These are phyloP conservation scores for Drosophila varians DNA, from an alignment of 1,140 invertebrate species.

Conservation along the genomic window DNA sequence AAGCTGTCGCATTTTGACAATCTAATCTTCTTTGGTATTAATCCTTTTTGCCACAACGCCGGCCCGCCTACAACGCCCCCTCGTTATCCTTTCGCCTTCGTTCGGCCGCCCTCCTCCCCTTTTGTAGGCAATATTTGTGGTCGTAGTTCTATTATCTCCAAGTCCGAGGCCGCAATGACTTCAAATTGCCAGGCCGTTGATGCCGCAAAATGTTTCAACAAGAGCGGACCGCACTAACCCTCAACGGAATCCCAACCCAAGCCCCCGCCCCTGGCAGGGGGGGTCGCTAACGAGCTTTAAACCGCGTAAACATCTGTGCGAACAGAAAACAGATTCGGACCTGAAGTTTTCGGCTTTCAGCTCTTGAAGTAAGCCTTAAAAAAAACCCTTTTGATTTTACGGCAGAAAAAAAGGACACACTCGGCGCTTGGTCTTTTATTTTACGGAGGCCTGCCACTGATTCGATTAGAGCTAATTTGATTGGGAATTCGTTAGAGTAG, in stretches of 20 bases:
- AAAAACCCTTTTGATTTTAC: background rate
- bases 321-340: constrained; percentile 51
- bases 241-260: constrained; percentile 2
- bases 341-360: background rate
- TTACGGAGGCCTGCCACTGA: constrained; percentile 17
- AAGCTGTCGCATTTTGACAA: constrained; percentile 73
- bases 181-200: constrained; percentile 38
- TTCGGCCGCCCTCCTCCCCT: background rate
- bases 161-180: constrained; percentile 59
- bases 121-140: constrained; percentile 63
- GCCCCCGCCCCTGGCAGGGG: background rate
- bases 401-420: constrained; percentile 20
- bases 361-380: constrained; percentile 16
- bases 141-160: constrained; percentile 68
- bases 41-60: constrained; percentile 61
- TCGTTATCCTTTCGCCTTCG: background rate
- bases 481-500: constrained; percentile 41
- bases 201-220: constrained; percentile 51
- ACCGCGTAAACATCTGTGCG: constrained; percentile 70
- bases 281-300: constrained; percentile 64
- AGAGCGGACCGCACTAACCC: constrained; percentile 38
- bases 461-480: constrained; percentile 45
- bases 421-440: constrained; percentile 24
- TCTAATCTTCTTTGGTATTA: constrained; percentile 73
- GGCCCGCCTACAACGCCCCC: background rate